Evolutionary conservation across 53 echinoderm and acorn worm species (phyloP).

Genomic region (Echinarachnius parma): DNA sequence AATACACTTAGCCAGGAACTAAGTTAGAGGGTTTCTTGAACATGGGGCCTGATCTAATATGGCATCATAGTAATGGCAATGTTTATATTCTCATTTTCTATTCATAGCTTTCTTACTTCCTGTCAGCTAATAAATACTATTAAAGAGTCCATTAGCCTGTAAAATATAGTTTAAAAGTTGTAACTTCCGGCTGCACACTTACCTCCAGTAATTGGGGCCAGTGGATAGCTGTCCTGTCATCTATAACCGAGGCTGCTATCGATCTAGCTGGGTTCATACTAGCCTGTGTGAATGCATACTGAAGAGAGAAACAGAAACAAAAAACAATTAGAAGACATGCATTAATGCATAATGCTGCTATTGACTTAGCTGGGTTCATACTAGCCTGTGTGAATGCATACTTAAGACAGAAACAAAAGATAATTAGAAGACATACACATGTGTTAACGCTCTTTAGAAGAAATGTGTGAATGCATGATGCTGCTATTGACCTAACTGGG

Average conservation of each 20-base stretch:
- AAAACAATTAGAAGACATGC: background rate
- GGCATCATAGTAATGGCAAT: too few species aligned
- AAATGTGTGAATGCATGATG: slow-evolving; percentile 81
- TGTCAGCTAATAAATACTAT: too few species aligned
- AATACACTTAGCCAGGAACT: too few species aligned
- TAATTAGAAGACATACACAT: background rate
- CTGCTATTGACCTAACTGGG: too few species aligned
- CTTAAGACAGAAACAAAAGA: slow-evolving; percentile 42
- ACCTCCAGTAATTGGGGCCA: slow-evolving; percentile 82
- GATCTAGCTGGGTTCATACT: slow-evolving; percentile 96
- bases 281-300: slow-evolving; percentile 94
- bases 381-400: slow-evolving; percentile 91
- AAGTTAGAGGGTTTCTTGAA: too few species aligned
- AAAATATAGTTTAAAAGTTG: too few species aligned
- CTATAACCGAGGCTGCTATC: slow-evolving; percentile 64
- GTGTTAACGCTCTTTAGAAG: slow-evolving; percentile 65
- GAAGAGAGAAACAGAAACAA: slow-evolving; percentile 11
- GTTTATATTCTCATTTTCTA: too few species aligned
- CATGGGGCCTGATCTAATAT: too few species aligned
- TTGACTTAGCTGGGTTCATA: slow-evolving; percentile 90
- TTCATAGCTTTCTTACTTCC: too few species aligned
- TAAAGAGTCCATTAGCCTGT: too few species aligned
- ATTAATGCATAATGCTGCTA: slow-evolving; percentile 64
- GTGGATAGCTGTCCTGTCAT: slow-evolving; percentile 7
- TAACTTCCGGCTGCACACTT: background rate